A percentile compares a stretch with the other conserved stretches of the same genome.
These are phyloP conservation scores for Microplitis demolitor DNA, from an alignment of 1,140 invertebrate species.

Conservation along the genomic window DNA sequence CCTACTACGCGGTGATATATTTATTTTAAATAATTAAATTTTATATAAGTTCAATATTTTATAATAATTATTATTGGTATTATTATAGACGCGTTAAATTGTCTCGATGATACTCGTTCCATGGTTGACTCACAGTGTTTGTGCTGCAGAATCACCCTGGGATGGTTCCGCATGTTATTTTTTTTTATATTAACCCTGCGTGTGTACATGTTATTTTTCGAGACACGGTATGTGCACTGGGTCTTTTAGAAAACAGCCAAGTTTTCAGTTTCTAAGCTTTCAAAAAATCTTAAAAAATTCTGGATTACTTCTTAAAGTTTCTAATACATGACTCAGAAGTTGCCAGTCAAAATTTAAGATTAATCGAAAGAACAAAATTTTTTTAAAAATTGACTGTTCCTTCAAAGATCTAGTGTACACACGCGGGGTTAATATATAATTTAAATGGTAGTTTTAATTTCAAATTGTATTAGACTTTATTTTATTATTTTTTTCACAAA, in stretches of 20 bases:
- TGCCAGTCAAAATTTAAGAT: too few species aligned
- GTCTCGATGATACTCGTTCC: conserved; percentile 25
- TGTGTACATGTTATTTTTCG: background rate
- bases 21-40: background rate
- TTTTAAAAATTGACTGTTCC: too few species aligned
- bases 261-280: too few species aligned
- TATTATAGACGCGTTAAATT: conserved; percentile 17
- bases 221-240: too few species aligned
- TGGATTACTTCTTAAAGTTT: too few species aligned
- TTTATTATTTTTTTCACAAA: background rate
- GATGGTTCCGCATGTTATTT: conserved; percentile 11
- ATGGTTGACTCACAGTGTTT: conserved; percentile 38
- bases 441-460: too few species aligned
- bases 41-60: background rate
- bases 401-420: too few species aligned
- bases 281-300: too few species aligned
- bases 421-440: too few species aligned
- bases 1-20: background rate
- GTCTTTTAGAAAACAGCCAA: too few species aligned
- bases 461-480: background rate
- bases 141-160: conserved; percentile 42
- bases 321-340: too few species aligned
- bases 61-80: background rate
- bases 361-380: too few species aligned
- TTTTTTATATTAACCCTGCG: background rate